Evolutionary conservation across 2,113 vertebrate species (phyloP).

Genomic region (Cavia aperea): DNA sequence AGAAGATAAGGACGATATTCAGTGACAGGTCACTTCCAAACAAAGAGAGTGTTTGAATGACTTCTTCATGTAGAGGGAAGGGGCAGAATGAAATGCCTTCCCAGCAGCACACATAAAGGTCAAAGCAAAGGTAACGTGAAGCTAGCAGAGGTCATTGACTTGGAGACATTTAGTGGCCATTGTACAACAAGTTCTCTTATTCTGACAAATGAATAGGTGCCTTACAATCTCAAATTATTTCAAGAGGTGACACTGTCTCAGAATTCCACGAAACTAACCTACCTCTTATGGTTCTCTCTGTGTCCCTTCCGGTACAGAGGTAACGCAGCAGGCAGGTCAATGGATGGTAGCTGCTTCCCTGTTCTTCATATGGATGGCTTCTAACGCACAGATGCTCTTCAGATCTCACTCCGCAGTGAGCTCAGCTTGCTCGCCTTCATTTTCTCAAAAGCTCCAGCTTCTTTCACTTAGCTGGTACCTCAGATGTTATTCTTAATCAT

Average conservation of each 20-base stretch:
- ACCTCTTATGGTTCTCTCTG: neutral
- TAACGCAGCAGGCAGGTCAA: neutral
- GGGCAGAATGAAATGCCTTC: neutral
- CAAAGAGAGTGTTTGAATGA: neutral
- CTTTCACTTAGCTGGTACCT: slow-evolving; percentile 55
- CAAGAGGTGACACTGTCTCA: neutral
- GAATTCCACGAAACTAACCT: neutral
- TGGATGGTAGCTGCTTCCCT: neutral
- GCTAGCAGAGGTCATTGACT: neutral
- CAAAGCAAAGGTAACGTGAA: neutral
- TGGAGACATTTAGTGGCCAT: neutral
- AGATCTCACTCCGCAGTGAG: slow-evolving; percentile 52
- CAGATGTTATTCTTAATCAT: slow-evolving; percentile 62
- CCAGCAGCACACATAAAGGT: neutral
- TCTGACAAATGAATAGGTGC: neutral
- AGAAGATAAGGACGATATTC: neutral
- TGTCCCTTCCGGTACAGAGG: neutral
- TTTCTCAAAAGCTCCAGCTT: slow-evolving; percentile 62
- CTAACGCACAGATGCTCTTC: slow-evolving; percentile 16
- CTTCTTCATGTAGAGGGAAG: neutral
- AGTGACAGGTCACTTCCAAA: neutral
- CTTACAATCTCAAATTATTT: neutral
- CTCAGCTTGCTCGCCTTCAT: slow-evolving; percentile 37
- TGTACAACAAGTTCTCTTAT: neutral
- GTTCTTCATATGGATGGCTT: neutral